phyloP scores from a whole-genome alignment of 1,140 invertebrate species.

The Macrobrachium rosenbergii region DNA sequence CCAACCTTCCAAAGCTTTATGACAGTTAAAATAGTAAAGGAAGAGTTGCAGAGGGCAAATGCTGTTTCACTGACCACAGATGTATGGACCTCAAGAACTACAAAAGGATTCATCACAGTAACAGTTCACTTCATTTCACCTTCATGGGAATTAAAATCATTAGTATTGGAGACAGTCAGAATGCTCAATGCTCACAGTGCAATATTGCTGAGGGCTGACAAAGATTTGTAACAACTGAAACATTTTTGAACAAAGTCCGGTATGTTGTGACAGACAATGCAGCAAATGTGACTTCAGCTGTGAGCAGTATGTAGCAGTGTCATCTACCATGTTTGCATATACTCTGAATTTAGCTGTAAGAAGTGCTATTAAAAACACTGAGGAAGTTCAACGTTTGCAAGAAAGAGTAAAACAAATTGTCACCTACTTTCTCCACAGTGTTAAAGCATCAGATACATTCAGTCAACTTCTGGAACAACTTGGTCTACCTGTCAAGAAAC shows the following conservation, averaged over 20 bases:
- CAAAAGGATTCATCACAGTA: conserved; percentile 13
- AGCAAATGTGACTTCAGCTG: conserved; percentile 1
- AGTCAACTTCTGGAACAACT: conserved; percentile 20
- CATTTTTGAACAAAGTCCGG: not conserved
- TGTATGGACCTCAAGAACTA: conserved; percentile 3
- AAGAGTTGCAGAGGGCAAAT: not conserved
- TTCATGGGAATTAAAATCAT: not conserved
- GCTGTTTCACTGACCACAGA: conserved; percentile 14
- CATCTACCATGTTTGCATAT: conserved; percentile 25
- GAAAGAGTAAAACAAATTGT: conserved; percentile 31
- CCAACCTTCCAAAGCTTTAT: too few relatives aligned
- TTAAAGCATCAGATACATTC: too few relatives aligned
- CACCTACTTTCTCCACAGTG: conserved; percentile 21
- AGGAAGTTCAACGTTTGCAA: not conserved
- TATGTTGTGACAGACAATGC: conserved; percentile 8
- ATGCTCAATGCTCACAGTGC: not conserved
- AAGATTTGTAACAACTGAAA: conserved; percentile 4
- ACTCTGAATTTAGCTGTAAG: conserved; percentile 24
- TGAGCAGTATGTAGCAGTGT: not conserved
- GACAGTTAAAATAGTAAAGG: not conserved
- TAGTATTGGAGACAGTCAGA: conserved; percentile 1
- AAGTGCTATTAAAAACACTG: not conserved
- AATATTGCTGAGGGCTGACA: conserved; percentile 6
- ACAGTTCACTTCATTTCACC: conserved; percentile 33
- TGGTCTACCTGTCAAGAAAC: conserved; percentile 29